A percentile compares a stretch with the other conserved stretches of the same genome.
Conservation (phyloP, 2,888 invertebrate species). For the Orthosia gracilis region DNA sequence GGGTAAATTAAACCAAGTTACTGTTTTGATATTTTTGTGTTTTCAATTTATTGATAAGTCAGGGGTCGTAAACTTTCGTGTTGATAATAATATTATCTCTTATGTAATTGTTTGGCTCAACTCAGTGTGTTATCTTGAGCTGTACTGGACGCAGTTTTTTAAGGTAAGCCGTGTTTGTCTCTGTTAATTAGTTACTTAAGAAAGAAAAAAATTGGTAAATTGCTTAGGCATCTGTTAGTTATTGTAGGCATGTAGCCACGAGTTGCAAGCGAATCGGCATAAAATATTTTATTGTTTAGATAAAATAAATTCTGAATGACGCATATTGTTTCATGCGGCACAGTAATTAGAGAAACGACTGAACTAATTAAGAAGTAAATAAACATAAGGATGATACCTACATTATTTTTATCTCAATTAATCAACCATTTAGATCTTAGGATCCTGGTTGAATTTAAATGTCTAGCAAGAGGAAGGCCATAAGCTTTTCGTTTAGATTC, state of each 20-base stretch:
- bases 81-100: constrained; percentile 69
- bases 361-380: too few species aligned
- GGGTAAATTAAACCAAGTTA: constrained; percentile 1
- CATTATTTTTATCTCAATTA: too few species aligned
- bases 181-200: constrained; percentile 5
- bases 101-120: constrained; percentile 58
- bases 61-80: constrained; percentile 79
- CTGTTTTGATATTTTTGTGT: constrained; percentile 6
- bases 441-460: too few species aligned
- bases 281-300: background rate
- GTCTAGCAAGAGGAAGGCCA: too few species aligned
- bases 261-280: background rate
- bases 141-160: background rate
- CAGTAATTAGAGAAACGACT: background rate
- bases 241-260: too few species aligned
- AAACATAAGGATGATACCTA: too few species aligned
- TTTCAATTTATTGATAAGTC: constrained; percentile 46
- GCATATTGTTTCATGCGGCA: background rate
- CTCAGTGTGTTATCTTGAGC: constrained; percentile 30
- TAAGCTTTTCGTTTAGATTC: too few species aligned
- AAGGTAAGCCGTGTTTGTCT: constrained; percentile 41
- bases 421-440: too few species aligned
- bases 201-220: too few species aligned
- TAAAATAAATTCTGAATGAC: background rate
- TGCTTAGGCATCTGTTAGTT: background rate